These are phyloP conservation scores for Leucoma salicis DNA, from an alignment of 2,888 invertebrate genomes.

Conservation along the genomic window DNA sequence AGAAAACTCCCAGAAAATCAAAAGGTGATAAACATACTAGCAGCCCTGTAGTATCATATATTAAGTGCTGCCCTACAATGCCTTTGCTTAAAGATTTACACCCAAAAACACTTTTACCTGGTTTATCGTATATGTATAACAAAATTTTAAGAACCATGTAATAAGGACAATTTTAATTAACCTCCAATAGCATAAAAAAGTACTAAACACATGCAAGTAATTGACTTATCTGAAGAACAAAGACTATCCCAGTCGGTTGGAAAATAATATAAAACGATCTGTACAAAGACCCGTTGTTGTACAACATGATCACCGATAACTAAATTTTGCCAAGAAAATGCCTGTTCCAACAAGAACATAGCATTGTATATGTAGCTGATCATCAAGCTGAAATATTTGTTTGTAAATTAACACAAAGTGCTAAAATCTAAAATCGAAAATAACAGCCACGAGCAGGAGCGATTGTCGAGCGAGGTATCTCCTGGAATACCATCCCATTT, in stretches of 20 bases:
- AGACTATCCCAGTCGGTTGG: constrained; percentile 54
- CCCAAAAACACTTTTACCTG: constrained; percentile 54
- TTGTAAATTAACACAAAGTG: too few species aligned
- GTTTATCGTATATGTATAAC: constrained; percentile 52
- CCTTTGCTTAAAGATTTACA: constrained; percentile 56
- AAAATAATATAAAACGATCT: constrained; percentile 48
- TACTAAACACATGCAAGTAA: constrained; percentile 61
- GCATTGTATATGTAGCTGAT: constrained; percentile 55
- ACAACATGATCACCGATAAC: constrained; percentile 55
- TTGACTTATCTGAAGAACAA: constrained; percentile 47
- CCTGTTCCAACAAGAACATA: constrained; percentile 48
- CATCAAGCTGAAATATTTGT: constrained; percentile 65
- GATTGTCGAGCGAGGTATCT: too few species aligned
- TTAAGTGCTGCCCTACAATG: constrained; percentile 55
- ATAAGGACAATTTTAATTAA: constrained; percentile 57
- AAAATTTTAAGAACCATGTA: constrained; percentile 43
- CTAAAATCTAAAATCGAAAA: too few species aligned
- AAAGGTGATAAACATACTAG: constrained; percentile 55
- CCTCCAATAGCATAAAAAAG: constrained; percentile 57
- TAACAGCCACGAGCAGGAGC: too few species aligned
- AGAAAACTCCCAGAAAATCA: constrained; percentile 43
- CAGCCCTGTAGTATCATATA: constrained; percentile 68
- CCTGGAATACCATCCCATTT: too few species aligned
- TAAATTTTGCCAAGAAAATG: constrained; percentile 37
- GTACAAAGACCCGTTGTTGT: constrained; percentile 53